These are phyloP conservation scores for Chaetodon trifasciatus DNA, from an alignment of 2,797 vertebrate genomes.

Conservation along the genomic window DNA sequence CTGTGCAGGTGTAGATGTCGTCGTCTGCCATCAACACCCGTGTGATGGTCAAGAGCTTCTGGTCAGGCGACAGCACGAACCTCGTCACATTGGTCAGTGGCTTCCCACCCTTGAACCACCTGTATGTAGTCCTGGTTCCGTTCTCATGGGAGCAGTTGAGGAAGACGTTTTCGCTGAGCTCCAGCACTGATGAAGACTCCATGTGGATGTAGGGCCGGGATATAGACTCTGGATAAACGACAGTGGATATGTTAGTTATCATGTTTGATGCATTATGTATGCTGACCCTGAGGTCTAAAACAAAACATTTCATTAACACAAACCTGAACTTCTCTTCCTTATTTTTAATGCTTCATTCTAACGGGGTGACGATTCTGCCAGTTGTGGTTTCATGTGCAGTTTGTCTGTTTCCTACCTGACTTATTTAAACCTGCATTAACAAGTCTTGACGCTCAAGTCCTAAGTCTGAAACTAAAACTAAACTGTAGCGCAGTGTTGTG, in stretches of 20 bases:
- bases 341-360: no score
- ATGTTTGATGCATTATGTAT: background rate
- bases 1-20: conserved; percentile 86
- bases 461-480: background rate
- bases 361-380: background rate
- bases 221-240: conserved; percentile 86
- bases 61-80: conserved; percentile 90
- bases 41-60: conserved; percentile 92
- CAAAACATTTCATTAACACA: background rate
- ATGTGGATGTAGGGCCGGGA: conserved; percentile 90
- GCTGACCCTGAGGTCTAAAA: background rate
- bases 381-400: background rate
- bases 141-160: conserved; percentile 95
- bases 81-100: conserved; percentile 90
- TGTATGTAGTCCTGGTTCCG: conserved; percentile 93
- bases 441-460: background rate
- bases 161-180: conserved; percentile 91
- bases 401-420: no score
- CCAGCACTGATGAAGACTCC: conserved; percentile 91
- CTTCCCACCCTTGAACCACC: conserved; percentile 93
- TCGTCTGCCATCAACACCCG: conserved; percentile 93
- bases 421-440: no score
- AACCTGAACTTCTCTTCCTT: background rate
- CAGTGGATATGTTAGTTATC: background rate
- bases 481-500: background rate